Evolutionary conservation across 2,113 vertebrate species (phyloP).

Genomic region (Dinomys branickii): DNA sequence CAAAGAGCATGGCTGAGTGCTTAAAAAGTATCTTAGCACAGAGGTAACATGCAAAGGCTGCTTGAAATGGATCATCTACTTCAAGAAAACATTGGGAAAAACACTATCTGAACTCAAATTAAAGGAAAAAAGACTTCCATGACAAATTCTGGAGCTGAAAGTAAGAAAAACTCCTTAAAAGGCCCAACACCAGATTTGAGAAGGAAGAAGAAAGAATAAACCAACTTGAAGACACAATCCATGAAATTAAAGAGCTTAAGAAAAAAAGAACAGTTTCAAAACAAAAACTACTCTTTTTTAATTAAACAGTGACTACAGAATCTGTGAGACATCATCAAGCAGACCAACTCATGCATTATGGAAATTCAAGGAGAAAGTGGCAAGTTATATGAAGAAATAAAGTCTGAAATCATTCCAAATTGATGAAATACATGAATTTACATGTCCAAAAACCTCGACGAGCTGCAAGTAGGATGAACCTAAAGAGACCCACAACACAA

Average conservation of each 20-base stretch:
- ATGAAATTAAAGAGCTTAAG: not conserved
- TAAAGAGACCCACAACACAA: not conserved
- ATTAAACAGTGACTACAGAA: not conserved
- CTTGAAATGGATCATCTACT: not conserved
- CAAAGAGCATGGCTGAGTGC: not conserved
- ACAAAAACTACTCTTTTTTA: not conserved
- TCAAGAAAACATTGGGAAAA: constrained; percentile 19
- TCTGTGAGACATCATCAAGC: not conserved
- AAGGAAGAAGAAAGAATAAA: not conserved
- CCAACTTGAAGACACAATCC: not conserved
- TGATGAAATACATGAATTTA: not conserved
- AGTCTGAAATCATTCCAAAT: not conserved
- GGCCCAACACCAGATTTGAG: not conserved
- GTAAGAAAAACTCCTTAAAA: not conserved
- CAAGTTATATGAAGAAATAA: not conserved
- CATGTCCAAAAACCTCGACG: not conserved
- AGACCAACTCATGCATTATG: not conserved
- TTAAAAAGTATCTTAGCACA: not conserved
- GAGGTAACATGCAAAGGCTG: not conserved
- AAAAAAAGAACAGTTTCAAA: not conserved
- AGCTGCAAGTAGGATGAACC: not conserved
- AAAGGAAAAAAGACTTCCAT: not conserved
- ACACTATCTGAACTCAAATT: not conserved
- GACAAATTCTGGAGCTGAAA: not conserved
- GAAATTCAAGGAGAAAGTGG: not conserved